Percentiles rank a stretch among this genome's conserved stretches.
These are phyloP conservation scores for Mongoloraphidia duomilia DNA, from an alignment of 2,888 invertebrate genomes.

Conservation along the genomic window DNA sequence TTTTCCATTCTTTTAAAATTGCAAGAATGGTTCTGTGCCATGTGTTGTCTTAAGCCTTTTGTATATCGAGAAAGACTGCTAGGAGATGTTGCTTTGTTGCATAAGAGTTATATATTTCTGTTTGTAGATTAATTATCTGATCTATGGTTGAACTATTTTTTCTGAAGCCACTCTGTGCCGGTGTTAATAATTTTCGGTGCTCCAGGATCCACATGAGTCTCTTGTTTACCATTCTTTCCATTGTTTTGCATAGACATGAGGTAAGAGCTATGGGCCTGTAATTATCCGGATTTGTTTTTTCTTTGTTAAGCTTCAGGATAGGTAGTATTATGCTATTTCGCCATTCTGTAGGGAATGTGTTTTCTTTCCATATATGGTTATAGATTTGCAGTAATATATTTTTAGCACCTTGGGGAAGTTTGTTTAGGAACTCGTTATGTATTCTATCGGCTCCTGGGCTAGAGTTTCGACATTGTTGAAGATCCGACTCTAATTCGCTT, in stretches of 20 bases:
- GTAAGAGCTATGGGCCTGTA: background rate
- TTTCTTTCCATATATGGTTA: background rate
- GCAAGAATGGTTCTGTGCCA: background rate
- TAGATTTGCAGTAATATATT: background rate
- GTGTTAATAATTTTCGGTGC: background rate
- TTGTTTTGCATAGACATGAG: background rate
- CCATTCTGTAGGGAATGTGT: background rate
- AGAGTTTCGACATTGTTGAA: no score
- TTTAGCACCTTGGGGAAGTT: background rate
- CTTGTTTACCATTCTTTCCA: background rate
- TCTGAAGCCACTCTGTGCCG: conserved; percentile 3
- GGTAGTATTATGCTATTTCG: background rate
- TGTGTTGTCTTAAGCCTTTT: conserved; percentile 4
- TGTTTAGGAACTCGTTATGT: background rate
- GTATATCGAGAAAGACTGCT: conserved; percentile 2
- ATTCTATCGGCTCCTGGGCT: no score
- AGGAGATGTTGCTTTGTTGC: background rate
- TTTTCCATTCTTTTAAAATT: background rate
- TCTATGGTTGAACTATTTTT: conserved; percentile 1
- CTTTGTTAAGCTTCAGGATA: background rate
- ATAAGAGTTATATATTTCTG: conserved; percentile 4
- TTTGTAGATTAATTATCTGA: background rate
- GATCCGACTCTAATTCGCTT: no score
- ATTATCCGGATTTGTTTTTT: background rate
- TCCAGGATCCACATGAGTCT: background rate